Evolutionary conservation across 2,888 invertebrate genomes (phyloP), one percentile per base, ranked within the genome.

Genomic region (Athrips mouffetella): DNA sequence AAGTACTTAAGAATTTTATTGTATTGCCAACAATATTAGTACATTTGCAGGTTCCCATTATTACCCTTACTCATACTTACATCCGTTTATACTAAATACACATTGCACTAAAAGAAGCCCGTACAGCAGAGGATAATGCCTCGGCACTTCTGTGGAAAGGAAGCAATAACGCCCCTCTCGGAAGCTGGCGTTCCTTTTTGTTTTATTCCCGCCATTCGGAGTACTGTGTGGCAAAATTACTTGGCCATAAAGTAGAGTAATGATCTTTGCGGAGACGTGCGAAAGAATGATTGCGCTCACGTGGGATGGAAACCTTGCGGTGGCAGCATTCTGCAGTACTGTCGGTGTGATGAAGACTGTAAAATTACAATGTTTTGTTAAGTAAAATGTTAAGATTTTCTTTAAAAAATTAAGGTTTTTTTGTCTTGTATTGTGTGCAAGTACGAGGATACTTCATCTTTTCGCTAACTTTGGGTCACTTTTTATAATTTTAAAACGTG

Each of bases 141-240:
- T 35, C 46, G 41, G 46, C 55, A 55, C 55, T 55, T 48, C 50
- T 44, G 49, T 37, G 40, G 51, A 53, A 51, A 50, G 55, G 55
- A 55, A 55, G 55, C 55, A 55, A 55, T 55, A 55, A 55, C 55
- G 40, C 49, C 33, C 42, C 50, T 46, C 51, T 44, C 51, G 53
- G 53, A 51, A 55, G 37, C 50, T 42, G 45, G 39, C 48, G 35
- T 42, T 47, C 47, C 51, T 55, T 55, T 54, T 51, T 53, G 53
- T 55, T 55, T 55, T 55, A 53, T 53, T 50, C 47, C 29, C 45
- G 49, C 33, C 47, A 40, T 51, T 45, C 45, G 45, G 41, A 46
- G 51, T 51, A 48, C 47, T 51, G 45, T 45, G 49, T 49, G 47
- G 47, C 50, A 33, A 48, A 49, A 50, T 49, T 49, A 50, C 45